phyloP scores from a whole-genome alignment of 2,888 invertebrate genomes.

The Nomada lathburiana region DNA sequence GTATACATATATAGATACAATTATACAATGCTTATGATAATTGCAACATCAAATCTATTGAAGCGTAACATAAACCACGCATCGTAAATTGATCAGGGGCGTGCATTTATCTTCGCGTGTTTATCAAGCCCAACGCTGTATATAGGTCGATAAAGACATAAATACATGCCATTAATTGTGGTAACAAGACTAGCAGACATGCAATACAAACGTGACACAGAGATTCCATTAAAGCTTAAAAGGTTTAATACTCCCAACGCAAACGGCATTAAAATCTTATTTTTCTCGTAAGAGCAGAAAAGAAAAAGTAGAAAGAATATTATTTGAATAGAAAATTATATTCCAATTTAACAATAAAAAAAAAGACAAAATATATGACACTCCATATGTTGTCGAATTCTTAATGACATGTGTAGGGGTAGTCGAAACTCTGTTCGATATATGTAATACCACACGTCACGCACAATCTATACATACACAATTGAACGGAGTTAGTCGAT shows the following conservation, averaged over 20 bases:
- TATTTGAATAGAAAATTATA: too few species aligned
- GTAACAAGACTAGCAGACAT: too few species aligned
- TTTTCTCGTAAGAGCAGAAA: too few species aligned
- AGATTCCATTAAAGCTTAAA: conserved; percentile 8
- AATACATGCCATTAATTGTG: background rate
- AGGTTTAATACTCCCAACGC: background rate
- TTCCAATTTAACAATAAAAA: background rate
- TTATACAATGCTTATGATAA: background rate
- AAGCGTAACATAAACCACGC: background rate
- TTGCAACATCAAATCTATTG: background rate
- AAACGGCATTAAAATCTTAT: too few species aligned
- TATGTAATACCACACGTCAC: conserved; percentile 16
- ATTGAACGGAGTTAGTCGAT: conserved; percentile 64
- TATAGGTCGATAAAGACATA: background rate
- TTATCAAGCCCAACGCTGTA: background rate
- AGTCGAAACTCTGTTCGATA: conserved; percentile 30
- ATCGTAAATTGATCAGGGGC: conserved; percentile 42
- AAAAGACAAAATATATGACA: background rate
- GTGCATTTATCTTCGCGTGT: conserved; percentile 2
- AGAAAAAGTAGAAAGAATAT: too few species aligned
- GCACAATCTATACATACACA: conserved; percentile 14
- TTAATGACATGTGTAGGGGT: conserved; percentile 37
- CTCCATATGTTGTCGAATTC: conserved; percentile 20
- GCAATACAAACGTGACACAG: background rate
- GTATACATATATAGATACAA: background rate